Base-by-base conservation (phyloP, 2,113 vertebrate species). In the Phyllopteryx taeniolatus region DNA sequence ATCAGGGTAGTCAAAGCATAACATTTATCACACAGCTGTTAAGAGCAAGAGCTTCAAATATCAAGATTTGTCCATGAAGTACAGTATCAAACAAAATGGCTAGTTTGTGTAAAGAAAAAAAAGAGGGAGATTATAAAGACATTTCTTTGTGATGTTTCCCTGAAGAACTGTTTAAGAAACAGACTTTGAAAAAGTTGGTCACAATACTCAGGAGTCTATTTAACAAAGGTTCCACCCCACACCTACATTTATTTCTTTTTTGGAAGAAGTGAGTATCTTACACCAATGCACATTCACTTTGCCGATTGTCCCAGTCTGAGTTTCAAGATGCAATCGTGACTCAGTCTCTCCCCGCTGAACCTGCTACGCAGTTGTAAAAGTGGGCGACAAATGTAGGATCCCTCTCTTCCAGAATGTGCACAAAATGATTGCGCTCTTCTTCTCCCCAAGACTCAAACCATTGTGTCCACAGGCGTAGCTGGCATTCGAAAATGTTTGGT, bases 401-500 rank as follows among this genome's bases (percentile, higher is more conserved):
- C 44, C 70, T 83, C 67, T 93, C 89, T 43, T 96, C 95, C 75
- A 97, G 83, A 46, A 90, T 89, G 78, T 90, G 91, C 57, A 97
- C 79, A 82, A 96, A 95, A 57, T 91, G 86, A 82, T 96, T 96
- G 70, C 94, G 92, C 69, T 96, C 95, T 61, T 94, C 89, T 66
- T 96, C 94, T 60, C 91, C 90, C 95, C 96, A 97, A 33, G 94
- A 90, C 79, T 94, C 93, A 79, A 96, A 97, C 95, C 95, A 96
- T 88, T 96, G 95, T 74, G 90, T 94, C 96, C 96, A 97, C 74
- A 96, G 91, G 35, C 93, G 92, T 31, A 96, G 88, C 85, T 97
- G 96, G 84, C 95, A 96, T 69, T 96, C 94, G 82, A 95, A 96
- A 79, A 96, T 94, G 83, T 92, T 94, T 53, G 94, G 95, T 5